Conservation (phyloP, 92 coral and sea anemone genomes). For the Diadumene lineata region DNA sequence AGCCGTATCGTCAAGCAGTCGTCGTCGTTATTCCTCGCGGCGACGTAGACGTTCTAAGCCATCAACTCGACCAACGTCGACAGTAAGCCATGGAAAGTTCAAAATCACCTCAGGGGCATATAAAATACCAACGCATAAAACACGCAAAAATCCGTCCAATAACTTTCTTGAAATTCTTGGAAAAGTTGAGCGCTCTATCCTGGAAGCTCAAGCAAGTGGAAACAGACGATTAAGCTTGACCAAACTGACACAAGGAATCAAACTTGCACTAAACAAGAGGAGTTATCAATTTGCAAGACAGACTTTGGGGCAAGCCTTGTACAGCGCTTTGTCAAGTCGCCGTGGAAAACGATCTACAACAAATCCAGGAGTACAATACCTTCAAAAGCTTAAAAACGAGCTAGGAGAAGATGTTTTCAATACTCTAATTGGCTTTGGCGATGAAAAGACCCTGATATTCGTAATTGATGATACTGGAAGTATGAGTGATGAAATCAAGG, state of each 20-base stretch:
- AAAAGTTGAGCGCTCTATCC: conserved; percentile 76
- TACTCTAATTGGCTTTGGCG: conserved; percentile 48
- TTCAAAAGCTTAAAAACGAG: conserved; percentile 40
- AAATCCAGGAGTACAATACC: conserved; percentile 34
- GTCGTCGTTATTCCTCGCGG: background rate
- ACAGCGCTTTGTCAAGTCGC: conserved; percentile 27
- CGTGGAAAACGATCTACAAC: conserved; percentile 21
- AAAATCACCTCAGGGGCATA: too few relatives aligned
- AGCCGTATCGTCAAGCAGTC: too few relatives aligned
- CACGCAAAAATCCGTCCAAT: conserved; percentile 54
- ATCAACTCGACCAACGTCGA: background rate
- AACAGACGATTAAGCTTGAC: conserved; percentile 31
- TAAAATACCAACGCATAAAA: background rate
- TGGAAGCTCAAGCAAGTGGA: conserved; percentile 57
- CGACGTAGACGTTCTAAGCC: background rate
- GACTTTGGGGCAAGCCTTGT: conserved; percentile 72
- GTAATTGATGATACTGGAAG: conserved; percentile 70
- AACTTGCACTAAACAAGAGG: conserved; percentile 54
- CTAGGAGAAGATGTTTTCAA: conserved; percentile 46
- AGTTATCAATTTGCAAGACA: conserved; percentile 79
- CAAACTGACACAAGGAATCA: conserved; percentile 52
- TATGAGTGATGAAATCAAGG: conserved; percentile 45
- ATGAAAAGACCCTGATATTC: conserved; percentile 47
- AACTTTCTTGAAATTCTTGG: conserved; percentile 73
- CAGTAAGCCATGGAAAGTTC: background rate